phyloP scores from a whole-genome alignment of 2,888 invertebrate genomes.

The Sminthurinus aureus region DNA sequence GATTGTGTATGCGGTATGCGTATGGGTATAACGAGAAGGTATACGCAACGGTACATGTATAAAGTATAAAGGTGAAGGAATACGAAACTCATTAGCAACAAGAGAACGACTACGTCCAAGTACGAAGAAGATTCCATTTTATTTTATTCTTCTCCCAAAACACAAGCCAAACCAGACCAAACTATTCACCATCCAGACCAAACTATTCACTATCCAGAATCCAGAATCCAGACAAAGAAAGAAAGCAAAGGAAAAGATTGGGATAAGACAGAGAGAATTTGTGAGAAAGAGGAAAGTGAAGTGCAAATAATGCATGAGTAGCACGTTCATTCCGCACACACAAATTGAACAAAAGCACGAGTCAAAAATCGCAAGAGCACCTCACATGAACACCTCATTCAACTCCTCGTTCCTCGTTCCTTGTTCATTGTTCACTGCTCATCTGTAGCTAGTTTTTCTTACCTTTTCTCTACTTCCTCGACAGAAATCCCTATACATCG shows the following conservation, averaged over 20 bases:
- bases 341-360: conserved; percentile 22
- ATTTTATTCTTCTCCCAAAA: neutral
- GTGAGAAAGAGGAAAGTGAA: conserved; percentile 6
- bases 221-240: neutral
- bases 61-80: conserved; percentile 4
- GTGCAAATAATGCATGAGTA: conserved; percentile 16
- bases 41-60: too few species aligned
- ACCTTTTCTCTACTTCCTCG: too few species aligned
- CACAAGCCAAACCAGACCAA: neutral
- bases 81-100: conserved; percentile 35
- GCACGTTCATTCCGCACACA: conserved; percentile 16
- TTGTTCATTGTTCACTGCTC: neutral
- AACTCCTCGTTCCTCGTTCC: neutral
- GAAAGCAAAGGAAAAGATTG: neutral
- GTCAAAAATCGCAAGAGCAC: conserved; percentile 12
- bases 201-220: too few species aligned
- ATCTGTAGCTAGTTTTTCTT: too few species aligned
- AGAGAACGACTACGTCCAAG: neutral
- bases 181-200: too few species aligned
- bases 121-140: neutral
- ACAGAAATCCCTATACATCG: too few species aligned
- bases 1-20: too few species aligned
- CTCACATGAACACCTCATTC: conserved; percentile 12
- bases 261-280: neutral
- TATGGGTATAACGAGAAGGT: too few species aligned